Base-by-base conservation (phyloP, 2,113 vertebrate species). In the Columbina picui region DNA sequence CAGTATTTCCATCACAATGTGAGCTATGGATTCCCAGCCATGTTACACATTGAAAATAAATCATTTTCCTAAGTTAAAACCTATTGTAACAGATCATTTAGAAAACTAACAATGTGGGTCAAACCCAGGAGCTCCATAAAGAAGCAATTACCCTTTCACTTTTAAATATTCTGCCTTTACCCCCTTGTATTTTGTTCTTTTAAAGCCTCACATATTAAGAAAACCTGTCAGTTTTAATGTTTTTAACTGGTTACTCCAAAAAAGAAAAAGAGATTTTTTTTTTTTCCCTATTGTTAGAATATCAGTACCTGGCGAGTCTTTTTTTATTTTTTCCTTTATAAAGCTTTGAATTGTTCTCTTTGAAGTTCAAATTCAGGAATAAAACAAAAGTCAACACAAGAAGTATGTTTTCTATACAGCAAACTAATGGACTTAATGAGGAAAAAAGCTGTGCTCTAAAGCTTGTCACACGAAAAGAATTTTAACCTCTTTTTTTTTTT, bases 251-350 rank as follows among this genome's bases (percentile, higher is more conserved):
- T 64, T 89, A 47, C 57, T 94, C 43, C 38, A 75, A 74, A 91
- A 90, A 57, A 82, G 32, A 84, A 36, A 67, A 7, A 39, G 3
- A 36, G 63, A 77, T 39, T 87, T 63, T 68, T 78, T 67, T 43
- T 43, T 43, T 18, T 4, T 17, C 43, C 41, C 63, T 73, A 61
- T 87, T 91, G 69, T 96, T 89, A 84, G 65, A 93, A 70, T 84
- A 79, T 89, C 84, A 93, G 79, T 93, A 94, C 90, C 94, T 94
- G 93, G 68, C 95, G 64, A 93, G 50, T 69, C 83, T 92, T 95
- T 94, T 75, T 79, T 92, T 86, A 94, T 92, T 85, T 95, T 85
- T 91, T 52, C 52, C 52, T 96, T 89, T 89, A 30, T 78, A 49
- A 70, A 87, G 80, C 89, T 90, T 91, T 94, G 63, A 74, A 91